A percentile compares a stretch with the other conserved stretches of the same genome.
phyloP scores from a whole-genome alignment of 2,113 vertebrate species.

The Bombycilla garrulus region DNA sequence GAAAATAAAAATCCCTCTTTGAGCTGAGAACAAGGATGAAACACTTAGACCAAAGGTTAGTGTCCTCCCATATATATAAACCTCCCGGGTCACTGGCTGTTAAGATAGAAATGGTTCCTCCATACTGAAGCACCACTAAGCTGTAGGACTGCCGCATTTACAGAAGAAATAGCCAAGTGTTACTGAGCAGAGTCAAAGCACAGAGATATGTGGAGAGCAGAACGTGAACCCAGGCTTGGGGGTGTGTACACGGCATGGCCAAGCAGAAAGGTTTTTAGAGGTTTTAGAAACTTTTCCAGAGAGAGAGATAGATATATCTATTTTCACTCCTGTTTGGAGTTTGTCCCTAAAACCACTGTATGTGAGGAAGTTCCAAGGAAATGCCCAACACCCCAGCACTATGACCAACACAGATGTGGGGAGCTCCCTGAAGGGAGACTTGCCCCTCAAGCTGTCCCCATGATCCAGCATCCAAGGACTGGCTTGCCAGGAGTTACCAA shows the following conservation, averaged over 20 bases:
- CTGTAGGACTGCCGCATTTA: not conserved
- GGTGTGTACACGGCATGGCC: not conserved
- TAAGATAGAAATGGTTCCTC: slow-evolving; percentile 28
- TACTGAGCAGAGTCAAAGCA: not conserved
- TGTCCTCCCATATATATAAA: slow-evolving; percentile 64
- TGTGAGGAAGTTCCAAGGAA: not conserved
- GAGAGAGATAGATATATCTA: not conserved
- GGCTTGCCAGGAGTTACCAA: not conserved
- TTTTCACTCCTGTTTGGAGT: accelerated
- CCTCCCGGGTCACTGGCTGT: slow-evolving; percentile 11
- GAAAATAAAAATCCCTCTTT: slow-evolving; percentile 49
- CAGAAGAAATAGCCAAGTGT: not conserved
- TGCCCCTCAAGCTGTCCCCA: not conserved
- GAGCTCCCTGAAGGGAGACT: accelerated
- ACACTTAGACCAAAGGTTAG: slow-evolving; percentile 59
- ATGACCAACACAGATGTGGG: accelerated
- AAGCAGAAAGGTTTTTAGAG: not conserved
- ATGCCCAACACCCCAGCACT: not conserved
- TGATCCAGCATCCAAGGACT: not conserved
- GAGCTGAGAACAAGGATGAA: slow-evolving; percentile 55
- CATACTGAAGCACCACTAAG: not conserved
- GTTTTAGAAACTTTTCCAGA: not conserved
- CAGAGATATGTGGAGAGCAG: not conserved
- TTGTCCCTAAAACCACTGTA: not conserved
- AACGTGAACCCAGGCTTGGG: not conserved